Percentiles rank a stretch among this genome's conserved stretches.
phyloP scores from a whole-genome alignment of 2,888 invertebrate genomes.

The Ophion slaviceki region DNA sequence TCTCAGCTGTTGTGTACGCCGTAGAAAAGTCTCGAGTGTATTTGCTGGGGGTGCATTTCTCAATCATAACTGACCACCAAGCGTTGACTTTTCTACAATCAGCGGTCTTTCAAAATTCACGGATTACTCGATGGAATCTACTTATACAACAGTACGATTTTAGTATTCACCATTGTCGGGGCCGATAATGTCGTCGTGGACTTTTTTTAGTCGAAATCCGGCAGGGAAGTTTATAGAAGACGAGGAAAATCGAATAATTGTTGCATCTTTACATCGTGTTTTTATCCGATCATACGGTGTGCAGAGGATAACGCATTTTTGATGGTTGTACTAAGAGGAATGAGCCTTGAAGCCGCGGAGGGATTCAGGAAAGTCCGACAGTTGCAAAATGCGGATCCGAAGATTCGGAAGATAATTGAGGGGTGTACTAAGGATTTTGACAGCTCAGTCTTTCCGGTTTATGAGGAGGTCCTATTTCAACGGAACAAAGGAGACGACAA shows the following conservation, averaged over 20 bases:
- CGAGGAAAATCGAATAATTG: background rate
- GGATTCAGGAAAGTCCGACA: constrained; percentile 16
- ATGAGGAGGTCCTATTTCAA: background rate
- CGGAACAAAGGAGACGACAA: background rate
- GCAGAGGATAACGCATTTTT: constrained; percentile 1
- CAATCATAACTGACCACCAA: background rate
- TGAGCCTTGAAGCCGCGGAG: background rate
- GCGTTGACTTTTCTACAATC: background rate
- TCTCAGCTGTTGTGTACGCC: background rate
- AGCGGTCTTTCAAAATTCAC: background rate
- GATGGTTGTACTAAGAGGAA: background rate
- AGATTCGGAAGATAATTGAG: background rate
- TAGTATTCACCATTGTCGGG: background rate
- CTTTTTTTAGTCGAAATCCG: background rate
- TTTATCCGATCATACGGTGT: background rate
- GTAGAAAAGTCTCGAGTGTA: no score
- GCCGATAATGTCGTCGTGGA: background rate
- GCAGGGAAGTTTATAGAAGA: background rate
- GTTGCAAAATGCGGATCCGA: constrained; percentile 31
- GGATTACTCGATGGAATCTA: background rate
- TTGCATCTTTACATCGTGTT: background rate
- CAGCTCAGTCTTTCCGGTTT: background rate
- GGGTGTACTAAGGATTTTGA: no score
- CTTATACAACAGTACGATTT: background rate
- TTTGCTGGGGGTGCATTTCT: no score